phyloP scores from a whole-genome alignment of 1,140 invertebrate species.

The Phocides pigmalion region DNA sequence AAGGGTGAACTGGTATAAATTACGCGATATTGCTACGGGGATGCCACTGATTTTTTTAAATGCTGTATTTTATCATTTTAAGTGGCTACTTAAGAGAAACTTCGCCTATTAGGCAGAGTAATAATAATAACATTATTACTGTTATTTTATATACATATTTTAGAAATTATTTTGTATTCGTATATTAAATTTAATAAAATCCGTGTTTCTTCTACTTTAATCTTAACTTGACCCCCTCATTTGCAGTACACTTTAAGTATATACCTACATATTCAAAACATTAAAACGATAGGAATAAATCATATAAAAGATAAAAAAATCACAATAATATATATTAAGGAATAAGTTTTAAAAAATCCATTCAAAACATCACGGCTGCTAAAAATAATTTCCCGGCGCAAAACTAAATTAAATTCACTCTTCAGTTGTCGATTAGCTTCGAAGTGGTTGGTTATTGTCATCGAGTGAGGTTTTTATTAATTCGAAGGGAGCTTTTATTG shows the following conservation, averaged over 20 bases:
- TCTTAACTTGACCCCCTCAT: too few species aligned
- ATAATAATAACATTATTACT: too few species aligned
- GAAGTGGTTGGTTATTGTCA: slow-evolving; percentile 74
- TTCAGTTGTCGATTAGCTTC: slow-evolving; percentile 71
- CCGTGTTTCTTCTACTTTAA: too few species aligned
- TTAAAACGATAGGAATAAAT: too few species aligned
- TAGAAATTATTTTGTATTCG: too few species aligned
- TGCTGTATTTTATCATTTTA: slow-evolving; percentile 36
- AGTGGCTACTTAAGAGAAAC: slow-evolving; percentile 41
- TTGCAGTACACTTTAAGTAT: too few species aligned
- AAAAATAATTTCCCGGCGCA: slow-evolving; percentile 40
- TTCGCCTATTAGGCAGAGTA: slow-evolving; percentile 31
- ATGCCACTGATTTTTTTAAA: slow-evolving; percentile 39
- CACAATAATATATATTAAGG: too few species aligned
- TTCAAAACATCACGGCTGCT: slow-evolving; percentile 9
- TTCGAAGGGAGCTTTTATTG: slow-evolving; percentile 69
- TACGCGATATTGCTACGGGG: slow-evolving; percentile 52
- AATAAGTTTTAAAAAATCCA: neutral
- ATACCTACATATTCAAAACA: too few species aligned
- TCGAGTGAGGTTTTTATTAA: slow-evolving; percentile 81
- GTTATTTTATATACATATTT: too few species aligned
- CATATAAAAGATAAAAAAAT: too few species aligned
- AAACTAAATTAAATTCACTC: slow-evolving; percentile 67
- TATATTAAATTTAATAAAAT: too few species aligned
- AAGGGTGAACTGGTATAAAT: slow-evolving; percentile 75